Percentiles rank a stretch among this genome's conserved stretches.
These are phyloP conservation scores for Discoglossus pictus DNA, from an alignment of 2,797 vertebrate species.

Conservation along the genomic window DNA sequence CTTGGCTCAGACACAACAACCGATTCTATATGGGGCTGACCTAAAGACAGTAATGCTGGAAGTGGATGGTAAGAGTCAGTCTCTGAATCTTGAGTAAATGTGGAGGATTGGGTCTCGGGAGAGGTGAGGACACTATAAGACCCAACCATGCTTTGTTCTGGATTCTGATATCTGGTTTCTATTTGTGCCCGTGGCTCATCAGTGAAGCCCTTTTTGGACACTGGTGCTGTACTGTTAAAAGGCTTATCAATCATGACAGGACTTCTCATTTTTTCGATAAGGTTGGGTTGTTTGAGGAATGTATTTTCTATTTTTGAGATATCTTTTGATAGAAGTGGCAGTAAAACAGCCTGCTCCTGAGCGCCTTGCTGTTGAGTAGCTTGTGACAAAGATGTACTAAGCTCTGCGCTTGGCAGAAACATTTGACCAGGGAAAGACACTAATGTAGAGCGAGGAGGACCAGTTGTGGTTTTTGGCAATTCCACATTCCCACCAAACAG, in stretches of 20 bases:
- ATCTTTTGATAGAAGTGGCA: conserved; percentile 19
- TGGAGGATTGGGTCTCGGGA: conserved; percentile 26
- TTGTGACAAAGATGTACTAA: no score
- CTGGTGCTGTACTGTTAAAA: neutral
- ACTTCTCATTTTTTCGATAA: neutral
- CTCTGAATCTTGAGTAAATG: conserved; percentile 23
- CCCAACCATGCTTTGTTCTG: neutral
- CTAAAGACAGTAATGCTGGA: conserved; percentile 28
- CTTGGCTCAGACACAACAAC: conserved; percentile 5
- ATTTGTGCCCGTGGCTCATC: neutral
- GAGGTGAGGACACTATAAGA: neutral
- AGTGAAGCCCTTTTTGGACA: neutral
- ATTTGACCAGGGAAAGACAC: neutral
- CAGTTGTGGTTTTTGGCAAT: neutral
- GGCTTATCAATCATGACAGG: neutral
- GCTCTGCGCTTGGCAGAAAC: neutral
- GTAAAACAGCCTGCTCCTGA: neutral
- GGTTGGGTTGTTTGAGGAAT: no score
- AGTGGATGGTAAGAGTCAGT: conserved; percentile 11
- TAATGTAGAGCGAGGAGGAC: neutral
- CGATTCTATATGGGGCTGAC: conserved; percentile 20
- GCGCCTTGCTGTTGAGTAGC: neutral
- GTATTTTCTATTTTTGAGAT: neutral
- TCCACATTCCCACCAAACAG: neutral
- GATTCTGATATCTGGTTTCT: neutral